phyloP scores from a whole-genome alignment of 2,113 vertebrate genomes.

The Elgaria multicarinata region DNA sequence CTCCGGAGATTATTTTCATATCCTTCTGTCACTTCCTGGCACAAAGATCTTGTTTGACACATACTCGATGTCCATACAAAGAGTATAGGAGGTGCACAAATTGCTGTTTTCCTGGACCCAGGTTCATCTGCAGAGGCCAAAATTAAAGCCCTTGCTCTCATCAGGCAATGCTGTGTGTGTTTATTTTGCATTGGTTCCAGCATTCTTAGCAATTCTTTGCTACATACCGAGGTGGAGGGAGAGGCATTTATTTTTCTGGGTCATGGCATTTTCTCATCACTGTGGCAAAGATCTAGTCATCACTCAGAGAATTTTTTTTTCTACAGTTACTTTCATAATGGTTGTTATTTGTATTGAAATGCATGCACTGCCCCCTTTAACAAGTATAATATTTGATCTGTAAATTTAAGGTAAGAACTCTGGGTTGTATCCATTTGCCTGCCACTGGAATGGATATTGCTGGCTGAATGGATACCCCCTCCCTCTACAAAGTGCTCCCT shows the following conservation, averaged over 20 bases:
- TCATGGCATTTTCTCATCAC: background rate
- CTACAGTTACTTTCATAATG: background rate
- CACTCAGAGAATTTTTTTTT: no score
- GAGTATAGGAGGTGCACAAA: background rate
- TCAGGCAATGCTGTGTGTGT: background rate
- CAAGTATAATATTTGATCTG: background rate
- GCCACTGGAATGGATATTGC: background rate
- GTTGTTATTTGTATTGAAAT: background rate
- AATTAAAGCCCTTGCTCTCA: background rate
- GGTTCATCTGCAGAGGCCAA: background rate
- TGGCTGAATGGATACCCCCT: background rate
- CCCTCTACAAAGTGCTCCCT: background rate
- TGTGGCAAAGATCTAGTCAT: background rate
- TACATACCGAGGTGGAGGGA: background rate
- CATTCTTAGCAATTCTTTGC: background rate
- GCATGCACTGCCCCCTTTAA: background rate
- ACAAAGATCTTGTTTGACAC: conserved; percentile 19
- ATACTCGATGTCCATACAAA: background rate
- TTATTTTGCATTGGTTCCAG: conserved; percentile 27
- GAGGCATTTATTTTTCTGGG: background rate
- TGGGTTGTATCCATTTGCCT: background rate
- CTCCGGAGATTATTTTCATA: conserved; percentile 25
- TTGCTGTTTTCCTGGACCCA: conserved; percentile 12
- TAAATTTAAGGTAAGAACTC: background rate
- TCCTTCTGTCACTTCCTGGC: conserved; percentile 3